phyloP scores from a whole-genome alignment of 2,888 invertebrate genomes.

The Agrochola lota region DNA sequence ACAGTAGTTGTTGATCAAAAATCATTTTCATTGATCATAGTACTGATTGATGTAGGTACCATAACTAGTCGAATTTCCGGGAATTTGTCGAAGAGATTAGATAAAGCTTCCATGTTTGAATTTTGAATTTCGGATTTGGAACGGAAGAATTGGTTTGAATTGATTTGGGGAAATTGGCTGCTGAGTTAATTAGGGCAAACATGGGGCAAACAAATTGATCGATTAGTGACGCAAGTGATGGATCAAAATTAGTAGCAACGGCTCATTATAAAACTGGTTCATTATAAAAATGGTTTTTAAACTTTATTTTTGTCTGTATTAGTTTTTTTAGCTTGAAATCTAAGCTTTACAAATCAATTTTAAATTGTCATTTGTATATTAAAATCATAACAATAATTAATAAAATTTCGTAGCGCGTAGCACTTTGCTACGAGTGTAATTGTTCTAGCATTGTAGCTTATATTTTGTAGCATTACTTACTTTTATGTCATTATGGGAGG shows the following conservation, averaged over 20 bases:
- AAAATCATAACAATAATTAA: background rate
- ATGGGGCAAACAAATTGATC: background rate
- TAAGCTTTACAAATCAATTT: background rate
- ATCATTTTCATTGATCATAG: constrained; percentile 65
- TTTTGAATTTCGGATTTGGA: constrained; percentile 39
- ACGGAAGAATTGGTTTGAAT: constrained; percentile 9
- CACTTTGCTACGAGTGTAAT: background rate
- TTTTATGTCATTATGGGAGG: no score
- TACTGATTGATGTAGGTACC: constrained; percentile 50
- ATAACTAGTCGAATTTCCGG: constrained; percentile 47
- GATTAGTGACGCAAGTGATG: background rate
- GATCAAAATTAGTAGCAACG: background rate
- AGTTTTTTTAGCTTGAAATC: background rate
- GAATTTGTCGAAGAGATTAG: constrained; percentile 32
- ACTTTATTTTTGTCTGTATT: no score
- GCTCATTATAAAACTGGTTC: no score
- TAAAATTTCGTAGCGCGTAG: background rate
- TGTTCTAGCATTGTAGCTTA: background rate
- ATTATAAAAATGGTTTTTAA: no score
- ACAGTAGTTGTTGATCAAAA: constrained; percentile 66
- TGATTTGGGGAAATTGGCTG: constrained; percentile 28
- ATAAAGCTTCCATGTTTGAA: constrained; percentile 26
- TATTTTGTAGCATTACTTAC: background rate
- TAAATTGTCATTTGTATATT: background rate
- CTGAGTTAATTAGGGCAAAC: constrained; percentile 17